Base-by-base conservation (phyloP, 2,113 vertebrate species). In the Typhlomys cinereus region DNA sequence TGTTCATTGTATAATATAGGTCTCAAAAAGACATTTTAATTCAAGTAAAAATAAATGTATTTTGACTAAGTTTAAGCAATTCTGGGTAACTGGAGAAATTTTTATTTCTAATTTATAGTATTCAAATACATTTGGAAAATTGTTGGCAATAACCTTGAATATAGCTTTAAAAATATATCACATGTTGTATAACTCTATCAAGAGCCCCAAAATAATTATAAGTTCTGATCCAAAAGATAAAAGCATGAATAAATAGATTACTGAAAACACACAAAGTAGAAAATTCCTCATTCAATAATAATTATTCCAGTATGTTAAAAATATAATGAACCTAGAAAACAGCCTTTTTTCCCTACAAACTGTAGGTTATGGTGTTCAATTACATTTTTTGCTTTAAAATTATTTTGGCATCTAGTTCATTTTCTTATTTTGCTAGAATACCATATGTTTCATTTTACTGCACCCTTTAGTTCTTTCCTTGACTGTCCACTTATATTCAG, bases 41-140 rank as follows among this genome's bases (percentile, higher is more conserved):
- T 62, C 46, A 64, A 48, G 59, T 48, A 62, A 48, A 62, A 48
- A 64, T 48, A 29, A n/a, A 23, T 46, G 41, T n/a, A 31, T 48
- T 82, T 66, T 62, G 31, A 66, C 39, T 14, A 57, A 57, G 14
- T 64, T 88, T 71, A 92, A 80, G 82, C 85, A 94, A 90, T 64
- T 74, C 66, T 88, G 34, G 5, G 31, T 75, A 66, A 69, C 74
- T 54, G 39, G 4, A 84, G 21, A 44, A 85, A 44, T 48, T 50
- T 88, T 70, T 88, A 78, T 92, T 88, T 69, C 57, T 54, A 88
- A 91, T 64, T 12, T 64, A 23, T 29, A 34, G 1, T 48, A 41
- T 21, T 85, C 85, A 46, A 81, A 74, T 69, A 20, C 71, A 87
- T 94, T 80, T 20, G n/a, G 11, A 54, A 93, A 87, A 59, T 54